Percentiles rank a stretch among this genome's conserved stretches.
Evolutionary conservation across 2,113 vertebrate species (phyloP).

Genomic region (Synodontis membranacea): DNA sequence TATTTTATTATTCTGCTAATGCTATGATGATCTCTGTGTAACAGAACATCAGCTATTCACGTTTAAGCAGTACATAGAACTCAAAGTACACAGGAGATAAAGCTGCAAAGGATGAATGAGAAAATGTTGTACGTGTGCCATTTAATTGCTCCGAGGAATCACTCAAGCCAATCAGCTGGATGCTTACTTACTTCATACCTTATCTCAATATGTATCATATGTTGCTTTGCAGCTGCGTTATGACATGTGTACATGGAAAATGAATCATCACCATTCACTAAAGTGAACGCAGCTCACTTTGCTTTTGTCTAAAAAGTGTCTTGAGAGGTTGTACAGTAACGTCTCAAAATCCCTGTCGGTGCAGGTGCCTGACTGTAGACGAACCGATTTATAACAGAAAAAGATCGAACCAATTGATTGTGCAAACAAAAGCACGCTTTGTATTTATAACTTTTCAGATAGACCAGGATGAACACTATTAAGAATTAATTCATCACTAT

Average conservation of each 20-base stretch:
- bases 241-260: background rate
- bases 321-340: background rate
- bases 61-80: background rate
- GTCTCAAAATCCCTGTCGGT: background rate
- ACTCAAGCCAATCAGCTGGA: background rate
- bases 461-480: background rate
- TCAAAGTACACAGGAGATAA: background rate
- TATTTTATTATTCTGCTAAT: background rate
- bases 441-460: background rate
- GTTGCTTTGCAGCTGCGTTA: background rate
- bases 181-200: background rate
- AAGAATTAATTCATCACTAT: background rate
- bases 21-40: background rate
- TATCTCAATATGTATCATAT: too few species aligned
- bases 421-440: background rate
- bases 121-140: background rate
- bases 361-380: background rate
- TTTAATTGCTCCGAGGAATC: background rate
- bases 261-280: background rate
- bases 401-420: background rate
- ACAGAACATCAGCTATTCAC: background rate
- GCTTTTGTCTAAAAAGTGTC: background rate
- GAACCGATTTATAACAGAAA: background rate
- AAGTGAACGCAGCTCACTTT: background rate
- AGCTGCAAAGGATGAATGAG: background rate